Evolutionary conservation across 2,113 vertebrate species (phyloP).

Genomic region (Mystacornis crossleyi): DNA sequence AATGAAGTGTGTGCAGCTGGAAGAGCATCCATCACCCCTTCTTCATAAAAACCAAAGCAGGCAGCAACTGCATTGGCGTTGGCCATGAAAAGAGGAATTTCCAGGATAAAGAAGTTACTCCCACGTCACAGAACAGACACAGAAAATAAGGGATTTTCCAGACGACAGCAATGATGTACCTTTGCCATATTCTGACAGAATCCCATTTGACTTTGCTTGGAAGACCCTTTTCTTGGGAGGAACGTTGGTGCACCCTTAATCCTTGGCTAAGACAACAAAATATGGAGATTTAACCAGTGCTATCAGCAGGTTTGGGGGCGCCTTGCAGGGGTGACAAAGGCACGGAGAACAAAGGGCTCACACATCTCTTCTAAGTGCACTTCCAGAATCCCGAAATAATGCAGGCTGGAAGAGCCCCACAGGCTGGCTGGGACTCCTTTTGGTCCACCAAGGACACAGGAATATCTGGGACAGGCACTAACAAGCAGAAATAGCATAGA

Average conservation of each 20-base stretch:
- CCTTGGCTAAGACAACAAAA: not conserved
- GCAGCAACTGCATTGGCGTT: accelerated
- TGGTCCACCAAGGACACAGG: not conserved
- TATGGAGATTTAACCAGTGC: not conserved
- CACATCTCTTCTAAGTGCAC: not conserved
- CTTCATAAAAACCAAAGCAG: not conserved
- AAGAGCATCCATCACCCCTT: not conserved
- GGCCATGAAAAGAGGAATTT: not conserved
- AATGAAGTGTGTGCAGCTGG: not conserved
- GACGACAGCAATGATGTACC: not conserved
- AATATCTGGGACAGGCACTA: not conserved
- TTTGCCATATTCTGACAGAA: not conserved
- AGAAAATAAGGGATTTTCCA: not conserved
- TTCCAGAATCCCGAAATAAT: not conserved
- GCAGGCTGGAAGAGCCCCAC: not conserved
- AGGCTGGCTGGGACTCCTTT: not conserved
- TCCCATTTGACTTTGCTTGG: not conserved
- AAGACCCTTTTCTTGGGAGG: not conserved
- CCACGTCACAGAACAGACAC: not conserved
- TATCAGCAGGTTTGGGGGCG: not conserved
- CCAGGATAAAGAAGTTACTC: not conserved
- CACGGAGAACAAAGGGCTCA: not conserved
- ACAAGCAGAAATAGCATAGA: not conserved
- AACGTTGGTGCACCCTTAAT: not conserved
- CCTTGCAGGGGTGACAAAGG: not conserved